These are phyloP conservation scores for Myiozetetes cayanensis DNA, from an alignment of 2,113 vertebrate genomes.

Conservation along the genomic window DNA sequence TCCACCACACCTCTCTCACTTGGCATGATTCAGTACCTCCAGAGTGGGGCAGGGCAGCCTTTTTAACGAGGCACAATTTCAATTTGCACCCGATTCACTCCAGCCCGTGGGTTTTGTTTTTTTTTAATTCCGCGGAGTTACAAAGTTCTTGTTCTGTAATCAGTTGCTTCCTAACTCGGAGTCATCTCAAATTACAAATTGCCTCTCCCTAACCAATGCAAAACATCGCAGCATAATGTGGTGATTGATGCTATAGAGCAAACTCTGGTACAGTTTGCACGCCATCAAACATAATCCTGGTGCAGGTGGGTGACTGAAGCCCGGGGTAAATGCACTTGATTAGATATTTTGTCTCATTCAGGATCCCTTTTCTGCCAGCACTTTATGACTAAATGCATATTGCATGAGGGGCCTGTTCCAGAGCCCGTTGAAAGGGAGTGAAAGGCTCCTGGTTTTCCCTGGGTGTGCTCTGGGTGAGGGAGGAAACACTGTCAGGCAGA, in stretches of 20 bases:
- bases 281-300: slow-evolving; percentile 47
- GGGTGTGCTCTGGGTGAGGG: not conserved
- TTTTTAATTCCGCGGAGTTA: slow-evolving; percentile 10
- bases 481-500: not conserved
- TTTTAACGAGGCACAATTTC: not conserved
- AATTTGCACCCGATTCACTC: not conserved
- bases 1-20: not conserved
- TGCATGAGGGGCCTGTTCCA: slow-evolving; percentile 57
- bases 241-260: slow-evolving; percentile 68
- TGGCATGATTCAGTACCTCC: not conserved
- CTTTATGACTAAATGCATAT: slow-evolving; percentile 62
- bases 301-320: slow-evolving; percentile 65
- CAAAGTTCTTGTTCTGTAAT: slow-evolving; percentile 28
- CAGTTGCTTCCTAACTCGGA: slow-evolving; percentile 53
- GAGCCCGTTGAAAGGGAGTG: slow-evolving; percentile 15
- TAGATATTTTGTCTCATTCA: slow-evolving; percentile 70
- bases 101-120: not conserved
- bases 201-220: slow-evolving; percentile 23
- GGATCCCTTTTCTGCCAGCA: slow-evolving; percentile 50
- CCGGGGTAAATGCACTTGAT: slow-evolving; percentile 64
- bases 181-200: slow-evolving; percentile 34
- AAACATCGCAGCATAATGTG: not conserved
- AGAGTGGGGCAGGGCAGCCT: not conserved
- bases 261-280: slow-evolving; percentile 41
- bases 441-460: slow-evolving; percentile 6